Conservation (phyloP, 2,888 invertebrate genomes). For the Spodoptera exigua region DNA sequence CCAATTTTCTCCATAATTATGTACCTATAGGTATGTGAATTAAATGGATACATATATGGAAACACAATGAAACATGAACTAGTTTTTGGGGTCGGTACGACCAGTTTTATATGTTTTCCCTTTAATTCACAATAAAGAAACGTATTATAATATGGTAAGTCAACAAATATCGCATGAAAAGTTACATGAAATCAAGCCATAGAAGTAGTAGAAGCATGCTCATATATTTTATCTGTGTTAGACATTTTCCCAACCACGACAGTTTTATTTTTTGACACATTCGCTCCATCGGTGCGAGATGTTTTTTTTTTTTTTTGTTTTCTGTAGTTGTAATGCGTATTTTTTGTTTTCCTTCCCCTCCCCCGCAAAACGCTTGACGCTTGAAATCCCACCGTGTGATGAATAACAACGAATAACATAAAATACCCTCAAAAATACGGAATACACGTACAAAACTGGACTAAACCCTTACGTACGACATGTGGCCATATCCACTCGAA, state of each 20-base stretch:
- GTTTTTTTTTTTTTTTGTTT: slow-evolving; percentile 75
- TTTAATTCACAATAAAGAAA: slow-evolving; percentile 59
- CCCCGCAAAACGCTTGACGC: slow-evolving; percentile 88
- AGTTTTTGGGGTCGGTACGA: too few species aligned
- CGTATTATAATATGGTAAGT: slow-evolving; percentile 70
- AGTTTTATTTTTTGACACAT: slow-evolving; percentile 57
- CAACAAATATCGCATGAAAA: slow-evolving; percentile 66
- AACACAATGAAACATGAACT: neutral
- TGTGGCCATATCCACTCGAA: slow-evolving; percentile 44
- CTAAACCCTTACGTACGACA: slow-evolving; percentile 29
- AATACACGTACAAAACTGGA: slow-evolving; percentile 54
- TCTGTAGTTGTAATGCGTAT: slow-evolving; percentile 89
- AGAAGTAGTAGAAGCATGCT: slow-evolving; percentile 83
- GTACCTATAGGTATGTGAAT: too few species aligned
- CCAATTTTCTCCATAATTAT: too few species aligned
- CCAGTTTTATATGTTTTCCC: slow-evolving; percentile 59
- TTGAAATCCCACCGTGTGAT: slow-evolving; percentile 87
- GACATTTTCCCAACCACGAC: slow-evolving; percentile 89
- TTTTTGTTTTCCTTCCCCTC: slow-evolving; percentile 86
- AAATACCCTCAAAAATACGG: slow-evolving; percentile 58
- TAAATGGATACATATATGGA: too few species aligned
- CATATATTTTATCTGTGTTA: slow-evolving; percentile 77
- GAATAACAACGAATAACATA: slow-evolving; percentile 77
- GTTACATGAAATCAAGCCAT: slow-evolving; percentile 76
- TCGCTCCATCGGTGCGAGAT: slow-evolving; percentile 41